A percentile compares a stretch with the other conserved stretches of the same genome.
phyloP scores from a whole-genome alignment of 2,888 invertebrate species.

The Leptopilina syphax region DNA sequence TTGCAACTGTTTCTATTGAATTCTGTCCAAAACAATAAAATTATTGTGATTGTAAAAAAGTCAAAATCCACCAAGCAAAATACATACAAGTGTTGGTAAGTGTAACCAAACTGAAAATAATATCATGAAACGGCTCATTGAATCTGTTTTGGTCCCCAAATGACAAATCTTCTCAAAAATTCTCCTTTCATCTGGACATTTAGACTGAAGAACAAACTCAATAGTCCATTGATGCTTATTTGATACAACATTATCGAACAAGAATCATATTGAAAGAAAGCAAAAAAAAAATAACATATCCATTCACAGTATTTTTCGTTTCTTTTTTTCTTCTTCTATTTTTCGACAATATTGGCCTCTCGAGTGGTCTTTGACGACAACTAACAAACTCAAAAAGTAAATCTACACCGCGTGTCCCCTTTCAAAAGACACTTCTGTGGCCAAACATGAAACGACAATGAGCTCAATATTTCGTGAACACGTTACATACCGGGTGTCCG shows the following conservation, averaged over 20 bases:
- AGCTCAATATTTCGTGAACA: slow-evolving; percentile 58
- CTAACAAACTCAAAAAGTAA: slow-evolving; percentile 54
- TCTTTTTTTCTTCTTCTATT: neutral
- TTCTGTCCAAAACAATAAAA: too few relatives aligned
- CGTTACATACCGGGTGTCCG: slow-evolving; percentile 67
- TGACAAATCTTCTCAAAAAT: neutral
- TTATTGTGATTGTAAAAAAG: too few relatives aligned
- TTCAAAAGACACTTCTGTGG: slow-evolving; percentile 74
- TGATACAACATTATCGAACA: slow-evolving; percentile 36
- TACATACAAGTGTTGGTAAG: too few relatives aligned
- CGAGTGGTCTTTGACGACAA: slow-evolving; percentile 45
- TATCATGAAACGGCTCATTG: neutral
- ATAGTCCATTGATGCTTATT: slow-evolving; percentile 10
- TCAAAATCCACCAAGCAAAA: too few relatives aligned
- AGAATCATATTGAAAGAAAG: slow-evolving; percentile 13
- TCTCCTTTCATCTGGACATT: neutral
- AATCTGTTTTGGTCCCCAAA: neutral
- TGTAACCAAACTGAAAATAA: neutral
- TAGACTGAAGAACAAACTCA: neutral
- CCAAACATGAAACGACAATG: slow-evolving; percentile 69
- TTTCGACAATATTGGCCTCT: slow-evolving; percentile 31
- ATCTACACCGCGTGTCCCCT: slow-evolving; percentile 62
- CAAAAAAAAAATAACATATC: slow-evolving; percentile 16
- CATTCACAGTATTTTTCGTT: neutral
- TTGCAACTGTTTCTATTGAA: too few relatives aligned